phyloP scores from a whole-genome alignment of 2,888 invertebrate genomes.

The Taphrorychus bicolor region DNA sequence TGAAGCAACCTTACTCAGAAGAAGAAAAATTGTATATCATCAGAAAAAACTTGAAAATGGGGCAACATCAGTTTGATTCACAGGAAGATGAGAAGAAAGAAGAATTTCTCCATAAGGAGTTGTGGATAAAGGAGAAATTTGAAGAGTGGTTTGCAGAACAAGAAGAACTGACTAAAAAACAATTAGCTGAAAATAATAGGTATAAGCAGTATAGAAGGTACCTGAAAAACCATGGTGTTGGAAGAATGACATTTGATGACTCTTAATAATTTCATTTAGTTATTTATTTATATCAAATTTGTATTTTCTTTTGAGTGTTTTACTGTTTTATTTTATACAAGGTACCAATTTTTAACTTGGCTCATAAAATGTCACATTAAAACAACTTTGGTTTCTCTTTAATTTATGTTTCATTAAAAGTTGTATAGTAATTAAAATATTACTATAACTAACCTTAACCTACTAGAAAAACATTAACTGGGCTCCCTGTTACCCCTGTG shows the following conservation, averaged over 20 bases:
- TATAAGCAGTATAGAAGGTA: slow-evolving; percentile 90
- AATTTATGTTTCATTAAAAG: no score
- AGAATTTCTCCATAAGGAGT: slow-evolving; percentile 74
- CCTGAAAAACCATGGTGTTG: slow-evolving; percentile 88
- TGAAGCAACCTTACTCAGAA: slow-evolving; percentile 77
- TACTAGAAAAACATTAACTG: no score
- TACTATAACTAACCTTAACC: no score
- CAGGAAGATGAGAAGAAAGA: slow-evolving; percentile 77
- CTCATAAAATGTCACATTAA: no score
- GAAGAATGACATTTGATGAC: slow-evolving; percentile 91
- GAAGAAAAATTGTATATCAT: slow-evolving; percentile 88
- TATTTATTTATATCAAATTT: slow-evolving; percentile 11
- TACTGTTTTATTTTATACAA: background rate
- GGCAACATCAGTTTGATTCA: slow-evolving; percentile 74
- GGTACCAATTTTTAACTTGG: no score
- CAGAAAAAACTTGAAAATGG: slow-evolving; percentile 76
- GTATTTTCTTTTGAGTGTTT: background rate
- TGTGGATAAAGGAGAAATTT: slow-evolving; percentile 87
- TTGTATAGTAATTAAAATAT: no score
- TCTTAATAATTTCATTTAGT: slow-evolving; percentile 57
- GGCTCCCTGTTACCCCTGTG: no score
- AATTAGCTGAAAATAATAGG: slow-evolving; percentile 83
- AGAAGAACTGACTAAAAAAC: slow-evolving; percentile 85
- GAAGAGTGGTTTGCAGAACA: slow-evolving; percentile 79
- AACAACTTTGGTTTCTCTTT: no score